These are phyloP conservation scores for Polymixis lichenea DNA, from an alignment of 2,888 invertebrate species.

Conservation along the genomic window DNA sequence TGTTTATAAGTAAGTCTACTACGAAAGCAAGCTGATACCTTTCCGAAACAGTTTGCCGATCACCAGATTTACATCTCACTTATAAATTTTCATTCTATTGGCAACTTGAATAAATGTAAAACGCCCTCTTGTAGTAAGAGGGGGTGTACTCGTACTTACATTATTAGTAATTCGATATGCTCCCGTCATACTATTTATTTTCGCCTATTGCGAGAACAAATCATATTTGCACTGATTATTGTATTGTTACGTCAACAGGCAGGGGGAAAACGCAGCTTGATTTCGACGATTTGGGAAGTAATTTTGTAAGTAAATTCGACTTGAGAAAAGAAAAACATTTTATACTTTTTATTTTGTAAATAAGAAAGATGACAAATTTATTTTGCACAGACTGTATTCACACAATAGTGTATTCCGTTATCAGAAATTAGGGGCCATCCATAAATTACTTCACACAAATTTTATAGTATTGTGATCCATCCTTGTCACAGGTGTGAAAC, in stretches of 20 bases:
- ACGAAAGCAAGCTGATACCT: not conserved
- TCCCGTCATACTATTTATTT: slow-evolving; percentile 68
- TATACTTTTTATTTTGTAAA: too few species aligned
- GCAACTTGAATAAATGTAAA: slow-evolving; percentile 44
- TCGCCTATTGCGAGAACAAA: slow-evolving; percentile 70
- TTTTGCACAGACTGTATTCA: too few species aligned
- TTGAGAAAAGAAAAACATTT: not conserved
- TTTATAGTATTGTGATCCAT: too few species aligned
- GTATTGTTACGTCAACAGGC: slow-evolving; percentile 69
- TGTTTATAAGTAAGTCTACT: too few species aligned
- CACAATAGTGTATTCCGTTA: too few species aligned
- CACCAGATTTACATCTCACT: slow-evolving; percentile 1
- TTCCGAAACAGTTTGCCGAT: not conserved
- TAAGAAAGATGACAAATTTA: too few species aligned
- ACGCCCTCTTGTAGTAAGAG: slow-evolving; percentile 36
- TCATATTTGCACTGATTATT: slow-evolving; percentile 75
- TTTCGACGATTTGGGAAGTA: slow-evolving; percentile 28
- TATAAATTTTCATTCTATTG: slow-evolving; percentile 39
- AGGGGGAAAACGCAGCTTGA: slow-evolving; percentile 49
- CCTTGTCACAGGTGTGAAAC: too few species aligned
- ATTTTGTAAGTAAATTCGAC: slow-evolving; percentile 8
- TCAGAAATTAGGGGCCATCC: too few species aligned
- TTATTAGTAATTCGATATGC: slow-evolving; percentile 73
- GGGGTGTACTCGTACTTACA: slow-evolving; percentile 45
- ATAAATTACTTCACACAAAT: too few species aligned